Conservation (phyloP, 2,888 invertebrate genomes). For the Spisula solida region DNA sequence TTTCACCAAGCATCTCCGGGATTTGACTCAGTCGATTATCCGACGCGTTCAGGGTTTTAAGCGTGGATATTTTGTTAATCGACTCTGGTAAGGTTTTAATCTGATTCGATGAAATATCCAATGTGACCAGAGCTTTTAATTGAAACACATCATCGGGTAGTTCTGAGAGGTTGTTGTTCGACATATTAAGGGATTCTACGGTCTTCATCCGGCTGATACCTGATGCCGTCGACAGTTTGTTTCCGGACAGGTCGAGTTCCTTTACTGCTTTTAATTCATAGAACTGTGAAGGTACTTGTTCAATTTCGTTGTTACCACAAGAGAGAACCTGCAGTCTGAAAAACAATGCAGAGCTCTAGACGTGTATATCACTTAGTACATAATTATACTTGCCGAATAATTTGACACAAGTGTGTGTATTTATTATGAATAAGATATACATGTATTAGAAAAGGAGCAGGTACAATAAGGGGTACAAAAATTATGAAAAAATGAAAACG, state of each 20-base stretch:
- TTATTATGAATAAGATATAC: too few species aligned
- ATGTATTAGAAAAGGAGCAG: too few species aligned
- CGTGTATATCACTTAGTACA: too few species aligned
- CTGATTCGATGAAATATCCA: slow-evolving; percentile 83
- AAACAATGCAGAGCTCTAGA: neutral
- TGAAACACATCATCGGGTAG: slow-evolving; percentile 82
- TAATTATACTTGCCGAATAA: too few species aligned
- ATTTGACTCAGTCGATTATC: slow-evolving; percentile 83
- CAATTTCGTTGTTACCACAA: slow-evolving; percentile 80
- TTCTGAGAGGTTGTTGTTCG: slow-evolving; percentile 78
- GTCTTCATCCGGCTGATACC: slow-evolving; percentile 78
- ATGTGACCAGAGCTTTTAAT: slow-evolving; percentile 77
- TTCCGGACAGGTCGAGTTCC: slow-evolving; percentile 81
- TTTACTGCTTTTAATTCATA: slow-evolving; percentile 80
- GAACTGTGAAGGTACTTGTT: slow-evolving; percentile 82
- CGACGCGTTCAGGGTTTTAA: slow-evolving; percentile 76
- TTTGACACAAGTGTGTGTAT: too few species aligned
- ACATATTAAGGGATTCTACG: slow-evolving; percentile 76
- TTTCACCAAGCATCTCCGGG: slow-evolving; percentile 83
- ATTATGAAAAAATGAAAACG: too few species aligned
- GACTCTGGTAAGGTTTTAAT: slow-evolving; percentile 78
- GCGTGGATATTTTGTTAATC: slow-evolving; percentile 76
- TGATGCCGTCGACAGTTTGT: slow-evolving; percentile 75
- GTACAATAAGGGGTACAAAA: too few species aligned
- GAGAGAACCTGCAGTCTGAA: slow-evolving; percentile 79